phyloP scores from a whole-genome alignment of 2,797 vertebrate genomes.

The Odontamblyopus rebecca region DNA sequence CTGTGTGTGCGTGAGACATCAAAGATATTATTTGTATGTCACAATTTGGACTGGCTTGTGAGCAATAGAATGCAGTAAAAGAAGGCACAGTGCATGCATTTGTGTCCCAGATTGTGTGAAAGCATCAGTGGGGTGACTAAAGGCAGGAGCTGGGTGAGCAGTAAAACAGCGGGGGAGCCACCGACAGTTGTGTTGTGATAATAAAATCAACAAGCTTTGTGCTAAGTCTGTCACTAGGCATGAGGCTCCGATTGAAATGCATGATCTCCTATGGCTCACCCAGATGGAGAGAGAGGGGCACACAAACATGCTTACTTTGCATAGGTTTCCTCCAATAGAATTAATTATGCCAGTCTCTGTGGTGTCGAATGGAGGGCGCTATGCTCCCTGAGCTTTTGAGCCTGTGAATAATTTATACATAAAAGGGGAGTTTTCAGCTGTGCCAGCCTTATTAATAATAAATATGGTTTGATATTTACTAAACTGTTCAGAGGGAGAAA shows the following conservation, averaged over 20 bases:
- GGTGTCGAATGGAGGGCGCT: conserved; percentile 64
- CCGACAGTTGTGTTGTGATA: conserved; percentile 68
- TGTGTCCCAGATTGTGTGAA: conserved; percentile 32
- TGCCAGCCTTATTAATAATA: conserved; percentile 79
- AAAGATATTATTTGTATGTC: conserved; percentile 45
- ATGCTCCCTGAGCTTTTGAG: conserved; percentile 68
- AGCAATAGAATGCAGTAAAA: conserved; percentile 21
- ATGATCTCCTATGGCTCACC: conserved; percentile 62
- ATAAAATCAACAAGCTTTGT: conserved; percentile 74
- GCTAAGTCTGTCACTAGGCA: conserved; percentile 65
- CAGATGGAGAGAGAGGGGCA: conserved; percentile 61
- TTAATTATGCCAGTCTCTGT: conserved; percentile 69
- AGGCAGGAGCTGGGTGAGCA: conserved; percentile 40
- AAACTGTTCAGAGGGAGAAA: conserved; percentile 77
- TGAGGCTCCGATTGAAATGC: conserved; percentile 63
- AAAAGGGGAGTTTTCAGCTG: conserved; percentile 70
- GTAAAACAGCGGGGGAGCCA: conserved; percentile 64
- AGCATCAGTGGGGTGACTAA: conserved; percentile 56
- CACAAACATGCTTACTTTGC: conserved; percentile 47
- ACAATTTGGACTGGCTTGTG: conserved; percentile 25
- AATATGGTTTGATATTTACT: conserved; percentile 83
- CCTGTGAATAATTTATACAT: conserved; percentile 72
- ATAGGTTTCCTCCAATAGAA: conserved; percentile 56
- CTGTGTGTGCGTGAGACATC: conserved; percentile 26
- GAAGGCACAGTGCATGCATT: conserved; percentile 30